Evolutionary conservation across 1,140 invertebrate species (phyloP), one percentile per base, ranked within the genome.

Genomic region (Amyelois transitella): DNA sequence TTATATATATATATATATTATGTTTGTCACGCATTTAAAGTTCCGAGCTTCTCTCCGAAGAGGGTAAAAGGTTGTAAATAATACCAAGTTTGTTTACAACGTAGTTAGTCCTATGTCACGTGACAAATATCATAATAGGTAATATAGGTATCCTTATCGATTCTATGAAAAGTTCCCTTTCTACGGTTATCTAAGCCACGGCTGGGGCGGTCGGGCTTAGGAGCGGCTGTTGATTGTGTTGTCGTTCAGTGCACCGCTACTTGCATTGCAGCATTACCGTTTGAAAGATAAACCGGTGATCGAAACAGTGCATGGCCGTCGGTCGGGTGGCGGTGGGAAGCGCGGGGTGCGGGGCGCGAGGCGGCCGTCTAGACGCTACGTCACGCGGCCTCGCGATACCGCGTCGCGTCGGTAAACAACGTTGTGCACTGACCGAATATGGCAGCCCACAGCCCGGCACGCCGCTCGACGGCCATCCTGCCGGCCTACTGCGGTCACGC

Each of bases 371-470:
- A 86, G 83, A 86, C 83, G 79, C 83, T 86, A 86, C 83, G 83
- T 86, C 83, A 86, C 77, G 63, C 77, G 83, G 83, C 83, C 83
- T 86, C 83, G 83, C 77, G 83, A 81, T 84, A 81, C 69, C 73
- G 73, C 81, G 77, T 73, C 73, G 73, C 81, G 77, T 73, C 81
- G 75, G 81, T 86, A 86, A 86, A 86, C 83, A 86, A 86, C 80
- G 79, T 74, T 86, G 83, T 86, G 81, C 81, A 83, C 75, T 86
- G 83, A 85, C 83, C 83, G 81, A 86, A 86, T 85, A 86, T 79
- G 83, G 83, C 78, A 84, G 70, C 72, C 73, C 67, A 60, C 58
- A 64, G 66, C 64, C 70, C 63, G 71, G 63, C 44, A 14, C 56
- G 66, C 69, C 72, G 66, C 69, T 74, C 65, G 58, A 51, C 60